Conservation (phyloP, 2,113 vertebrate species). For the Megaceryle maxima region DNA sequence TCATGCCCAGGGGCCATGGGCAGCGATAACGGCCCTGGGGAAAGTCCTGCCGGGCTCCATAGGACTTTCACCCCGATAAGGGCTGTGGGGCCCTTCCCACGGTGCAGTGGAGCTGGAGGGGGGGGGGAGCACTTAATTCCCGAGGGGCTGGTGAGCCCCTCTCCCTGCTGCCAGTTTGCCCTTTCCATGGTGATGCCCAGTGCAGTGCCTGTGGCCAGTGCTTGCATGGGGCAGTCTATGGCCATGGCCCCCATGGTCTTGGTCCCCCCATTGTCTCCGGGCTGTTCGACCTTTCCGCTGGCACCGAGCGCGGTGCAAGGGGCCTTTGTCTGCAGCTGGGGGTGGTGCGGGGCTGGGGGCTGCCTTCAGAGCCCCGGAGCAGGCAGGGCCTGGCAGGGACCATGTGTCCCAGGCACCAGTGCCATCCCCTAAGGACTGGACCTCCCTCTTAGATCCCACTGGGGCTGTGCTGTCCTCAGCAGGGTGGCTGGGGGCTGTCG, state of each 20-base stretch:
- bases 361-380: not conserved
- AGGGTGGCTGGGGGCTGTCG: rapidly evolving
- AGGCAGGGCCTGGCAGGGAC: not conserved
- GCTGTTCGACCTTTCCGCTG: not conserved
- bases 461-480: not conserved
- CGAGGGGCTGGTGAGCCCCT: not conserved
- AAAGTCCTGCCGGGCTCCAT: not conserved
- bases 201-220: not conserved
- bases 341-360: not conserved
- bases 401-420: not conserved
- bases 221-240: not conserved
- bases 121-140: not conserved
- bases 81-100: not conserved
- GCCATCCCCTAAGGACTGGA: not conserved
- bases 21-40: not conserved
- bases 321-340: slow-evolving; percentile 43
- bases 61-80: not conserved
- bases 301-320: not conserved
- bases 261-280: slow-evolving; percentile 1
- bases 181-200: rapidly evolving
- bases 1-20: not conserved
- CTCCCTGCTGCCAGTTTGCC: rapidly evolving
- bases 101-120: not conserved
- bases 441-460: not conserved
- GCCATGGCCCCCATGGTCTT: not conserved